Base-by-base conservation (phyloP, 2,113 vertebrate species). In the Apodemus sylvaticus region DNA sequence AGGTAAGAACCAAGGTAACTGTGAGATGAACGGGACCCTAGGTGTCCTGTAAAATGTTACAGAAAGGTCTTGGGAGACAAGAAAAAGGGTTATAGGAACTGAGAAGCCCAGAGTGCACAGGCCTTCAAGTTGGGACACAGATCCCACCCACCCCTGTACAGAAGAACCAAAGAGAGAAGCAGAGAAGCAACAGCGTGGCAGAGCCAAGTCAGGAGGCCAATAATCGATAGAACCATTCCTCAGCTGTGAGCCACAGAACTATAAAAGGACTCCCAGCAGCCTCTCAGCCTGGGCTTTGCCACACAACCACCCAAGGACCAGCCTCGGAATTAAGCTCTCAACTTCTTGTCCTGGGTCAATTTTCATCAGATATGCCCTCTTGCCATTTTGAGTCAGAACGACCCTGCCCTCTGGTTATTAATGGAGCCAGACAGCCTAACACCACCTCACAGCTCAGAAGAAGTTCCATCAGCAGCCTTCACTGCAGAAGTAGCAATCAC, bases 401-500 rank as follows among this genome's bases (percentile, higher is more conserved):
- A 74, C 14, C 24, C 66, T 66, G 68, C 22, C 91, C 81, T 45
- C 24, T 12, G 29, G 7, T n/a, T 31, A 17, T 36, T 29, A 45
- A 71, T 31, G n/a, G 36, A 11, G 53, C 45, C 29, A 78, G 60
- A 88, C 53, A 42, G 20, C 64, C 55, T 53, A 90, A 34, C 8
- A 8, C 4, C 5, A 0, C 29, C 60, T 53, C 76, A 29, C 55
- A 93, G 71, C 12, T 92, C 86, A 17, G 36, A 71, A 86, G 92
- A 93, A 92, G 42, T 24, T 70, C 94, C 93, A 20, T 70, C 68
- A 90, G 53, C 96, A 96, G 97, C 92, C 97, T 94, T 92, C 64
- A 79, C 85, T 94, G 91, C 96, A 97, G 97, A 97, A 97, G 97
- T 26, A 94, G 94, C 96, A 87, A 92, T 96, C 96, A 97, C 90